phyloP scores from a whole-genome alignment of 2,113 vertebrate species.

The Elephantulus edwardii region DNA sequence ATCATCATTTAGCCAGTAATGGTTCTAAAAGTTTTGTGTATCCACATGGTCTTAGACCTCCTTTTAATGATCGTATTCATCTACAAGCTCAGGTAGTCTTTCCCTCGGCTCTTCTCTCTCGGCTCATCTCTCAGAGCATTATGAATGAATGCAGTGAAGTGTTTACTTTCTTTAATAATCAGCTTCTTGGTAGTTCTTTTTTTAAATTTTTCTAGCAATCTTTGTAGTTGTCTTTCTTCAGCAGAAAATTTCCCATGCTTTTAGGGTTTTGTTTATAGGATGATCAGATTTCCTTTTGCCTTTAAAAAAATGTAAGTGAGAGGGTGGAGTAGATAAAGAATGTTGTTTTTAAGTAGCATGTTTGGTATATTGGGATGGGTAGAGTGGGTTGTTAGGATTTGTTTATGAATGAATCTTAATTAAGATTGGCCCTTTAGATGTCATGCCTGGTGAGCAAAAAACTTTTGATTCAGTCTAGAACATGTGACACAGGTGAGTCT shows the following conservation, averaged over 20 bases:
- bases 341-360: constrained; percentile 79
- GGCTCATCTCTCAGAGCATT: constrained; percentile 86
- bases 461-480: constrained; percentile 38
- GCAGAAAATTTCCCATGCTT: constrained; percentile 73
- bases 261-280: too few relatives aligned
- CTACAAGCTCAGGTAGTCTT: constrained; percentile 94
- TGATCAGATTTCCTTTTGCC: constrained; percentile 58
- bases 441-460: constrained; percentile 64
- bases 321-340: constrained; percentile 40
- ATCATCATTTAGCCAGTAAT: constrained; percentile 86
- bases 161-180: constrained; percentile 84
- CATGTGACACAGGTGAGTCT: background rate
- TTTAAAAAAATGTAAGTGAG: constrained; percentile 63
- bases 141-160: constrained; percentile 88
- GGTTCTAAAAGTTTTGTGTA: constrained; percentile 89
- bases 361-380: constrained; percentile 81
- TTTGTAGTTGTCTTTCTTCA: constrained; percentile 78
- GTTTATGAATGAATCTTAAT: constrained; percentile 76
- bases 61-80: constrained; percentile 94
- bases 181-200: constrained; percentile 78
- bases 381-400: constrained; percentile 75
- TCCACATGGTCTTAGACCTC: constrained; percentile 93
- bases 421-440: constrained; percentile 81
- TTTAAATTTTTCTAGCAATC: constrained; percentile 79
- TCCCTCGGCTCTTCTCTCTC: constrained; percentile 83